Conservation (phyloP, 2,113 vertebrate species). For the Rallus limicola region DNA sequence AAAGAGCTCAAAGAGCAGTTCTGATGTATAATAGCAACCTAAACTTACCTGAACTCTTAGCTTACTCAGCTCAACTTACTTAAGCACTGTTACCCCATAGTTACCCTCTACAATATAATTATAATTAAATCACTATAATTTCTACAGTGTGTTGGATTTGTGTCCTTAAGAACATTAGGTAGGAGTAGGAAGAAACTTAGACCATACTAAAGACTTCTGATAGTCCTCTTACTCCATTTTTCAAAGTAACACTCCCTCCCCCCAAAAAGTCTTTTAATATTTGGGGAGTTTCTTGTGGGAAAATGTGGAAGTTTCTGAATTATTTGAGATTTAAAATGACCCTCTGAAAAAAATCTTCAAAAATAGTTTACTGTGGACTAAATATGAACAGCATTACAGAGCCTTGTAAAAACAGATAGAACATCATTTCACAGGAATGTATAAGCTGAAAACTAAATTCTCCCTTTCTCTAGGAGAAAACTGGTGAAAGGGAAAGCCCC, state of each 20-base stretch:
- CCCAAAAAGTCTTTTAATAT: neutral
- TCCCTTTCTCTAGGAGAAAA: neutral
- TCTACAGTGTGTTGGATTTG: neutral
- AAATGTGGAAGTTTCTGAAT: neutral
- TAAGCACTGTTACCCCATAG: neutral
- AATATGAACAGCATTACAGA: neutral
- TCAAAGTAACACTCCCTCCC: neutral
- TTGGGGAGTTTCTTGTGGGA: neutral
- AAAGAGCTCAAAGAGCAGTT: neutral
- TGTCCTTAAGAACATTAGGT: neutral
- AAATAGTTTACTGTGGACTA: neutral
- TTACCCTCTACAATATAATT: neutral
- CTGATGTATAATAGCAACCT: neutral
- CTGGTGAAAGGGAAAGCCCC: neutral
- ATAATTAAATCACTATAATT: neutral
- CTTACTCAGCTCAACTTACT: neutral
- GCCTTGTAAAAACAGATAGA: slow-evolving; percentile 1
- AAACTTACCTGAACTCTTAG: neutral
- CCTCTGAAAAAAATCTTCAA: neutral
- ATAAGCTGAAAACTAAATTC: slow-evolving; percentile 33
- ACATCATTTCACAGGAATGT: neutral
- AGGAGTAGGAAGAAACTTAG: neutral
- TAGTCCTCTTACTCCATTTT: neutral
- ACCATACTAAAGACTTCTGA: neutral
- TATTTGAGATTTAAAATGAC: neutral